phyloP scores from a whole-genome alignment of 2,797 vertebrate species.

The Tokudaia muenninki region DNA sequence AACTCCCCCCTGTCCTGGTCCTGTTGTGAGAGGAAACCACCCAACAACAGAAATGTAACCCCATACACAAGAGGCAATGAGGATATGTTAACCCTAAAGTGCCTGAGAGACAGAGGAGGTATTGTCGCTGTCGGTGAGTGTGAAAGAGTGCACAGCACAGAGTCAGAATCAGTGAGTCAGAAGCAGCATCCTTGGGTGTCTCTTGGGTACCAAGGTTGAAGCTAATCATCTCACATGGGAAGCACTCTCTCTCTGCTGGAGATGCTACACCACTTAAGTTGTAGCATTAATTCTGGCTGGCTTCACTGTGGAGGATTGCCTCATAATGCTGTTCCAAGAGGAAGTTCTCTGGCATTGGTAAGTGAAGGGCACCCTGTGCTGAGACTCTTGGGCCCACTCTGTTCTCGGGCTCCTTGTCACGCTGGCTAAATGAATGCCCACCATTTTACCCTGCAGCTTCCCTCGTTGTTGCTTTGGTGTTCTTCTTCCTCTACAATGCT shows the following conservation, averaged over 20 bases:
- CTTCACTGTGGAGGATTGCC: background rate
- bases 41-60: background rate
- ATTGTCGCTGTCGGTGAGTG: no score
- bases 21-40: background rate
- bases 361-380: background rate
- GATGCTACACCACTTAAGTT: background rate
- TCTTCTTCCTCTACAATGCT: background rate
- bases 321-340: background rate
- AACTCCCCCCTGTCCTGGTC: background rate
- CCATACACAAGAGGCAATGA: background rate
- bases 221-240: background rate
- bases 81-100: no score
- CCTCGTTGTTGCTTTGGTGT: background rate
- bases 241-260: background rate
- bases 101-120: no score
- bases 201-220: background rate
- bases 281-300: background rate
- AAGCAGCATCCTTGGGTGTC: background rate
- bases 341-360: background rate
- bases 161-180: background rate
- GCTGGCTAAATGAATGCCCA: background rate
- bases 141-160: background rate
- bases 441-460: background rate
- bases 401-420: background rate
- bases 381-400: background rate